Evolutionary conservation across 2,797 vertebrate species (phyloP).

Genomic region (Cyprinella venusta): DNA sequence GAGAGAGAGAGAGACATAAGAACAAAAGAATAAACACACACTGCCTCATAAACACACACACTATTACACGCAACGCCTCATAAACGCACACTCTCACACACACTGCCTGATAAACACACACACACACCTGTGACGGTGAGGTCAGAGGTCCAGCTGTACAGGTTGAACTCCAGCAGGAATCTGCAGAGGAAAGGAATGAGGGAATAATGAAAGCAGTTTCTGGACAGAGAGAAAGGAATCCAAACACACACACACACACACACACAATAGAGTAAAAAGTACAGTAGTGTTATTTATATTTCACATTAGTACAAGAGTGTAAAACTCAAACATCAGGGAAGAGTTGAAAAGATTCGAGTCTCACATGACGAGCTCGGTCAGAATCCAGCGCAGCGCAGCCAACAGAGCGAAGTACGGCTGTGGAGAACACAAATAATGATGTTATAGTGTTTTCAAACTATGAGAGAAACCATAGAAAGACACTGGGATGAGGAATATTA

Average conservation of each 20-base stretch:
- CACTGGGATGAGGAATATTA: background rate
- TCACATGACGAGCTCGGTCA: constrained; percentile 97
- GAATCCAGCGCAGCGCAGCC: constrained; percentile 91
- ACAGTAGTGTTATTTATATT: background rate
- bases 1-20: no score
- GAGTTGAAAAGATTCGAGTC: constrained; percentile 66
- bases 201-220: background rate
- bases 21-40: no score
- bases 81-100: background rate
- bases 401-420: constrained; percentile 95
- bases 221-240: no score
- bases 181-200: constrained; percentile 71
- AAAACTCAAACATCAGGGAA: background rate
- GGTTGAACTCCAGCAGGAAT: constrained; percentile 97
- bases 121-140: constrained; percentile 88
- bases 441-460: no score
- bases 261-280: background rate
- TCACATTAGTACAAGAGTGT: background rate
- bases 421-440: background rate
- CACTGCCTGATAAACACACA: constrained; percentile 12
- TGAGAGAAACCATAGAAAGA: background rate
- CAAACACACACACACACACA: no score
- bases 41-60: no score
- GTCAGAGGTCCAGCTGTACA: constrained; percentile 95
- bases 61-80: no score